Base-by-base conservation (phyloP, 1,140 invertebrate species). In the Galleria mellonella region DNA sequence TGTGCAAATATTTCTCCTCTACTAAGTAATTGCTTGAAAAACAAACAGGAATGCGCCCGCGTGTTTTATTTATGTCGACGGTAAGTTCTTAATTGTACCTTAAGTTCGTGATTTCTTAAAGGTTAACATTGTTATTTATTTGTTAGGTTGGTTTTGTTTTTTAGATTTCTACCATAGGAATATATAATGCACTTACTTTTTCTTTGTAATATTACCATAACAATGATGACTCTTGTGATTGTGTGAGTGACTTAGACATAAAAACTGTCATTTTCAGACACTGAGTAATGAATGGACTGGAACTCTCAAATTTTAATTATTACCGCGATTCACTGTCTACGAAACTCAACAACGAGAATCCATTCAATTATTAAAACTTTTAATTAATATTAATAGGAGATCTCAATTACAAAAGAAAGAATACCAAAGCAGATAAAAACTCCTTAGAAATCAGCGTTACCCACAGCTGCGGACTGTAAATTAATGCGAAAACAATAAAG, bases 361-460 rank as follows among this genome's bases (percentile, higher is more conserved):
- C 71, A 82, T 82, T 85, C 76, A 83, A 75, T 85, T 82, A 83
- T 83, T 79, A 73, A 82, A 84, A 82, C 73, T 84, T 84, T 85
- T 83, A 85, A 82, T 85, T 83, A 83, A 82, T 82, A 83, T 84
- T 82, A 85, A 82, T 85, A 82, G 76, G 66, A 72, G 73, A 70
- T 75, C 76, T 75, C 68, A 76, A 68, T 81, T 79, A 72, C 65
- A 76, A 81, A 83, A 77, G 76, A 77, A 83, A 79, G 72, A 79
- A 81, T 70, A 77, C 70, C 64, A 62, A 66, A 62, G 65, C 62
- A 79, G 76, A 83, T 81, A 83, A 84, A 84, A 84, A 81, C 62
- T 84, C 76, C 78, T 77, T 77, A 74, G 72, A 78, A 82, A 79
- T 78, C 72, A 47, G 61, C 78, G 69, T 75, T 70, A 73, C 64